These are phyloP conservation scores for Pangasianodon gigas DNA, from an alignment of 2,113 vertebrate genomes.

Conservation along the genomic window DNA sequence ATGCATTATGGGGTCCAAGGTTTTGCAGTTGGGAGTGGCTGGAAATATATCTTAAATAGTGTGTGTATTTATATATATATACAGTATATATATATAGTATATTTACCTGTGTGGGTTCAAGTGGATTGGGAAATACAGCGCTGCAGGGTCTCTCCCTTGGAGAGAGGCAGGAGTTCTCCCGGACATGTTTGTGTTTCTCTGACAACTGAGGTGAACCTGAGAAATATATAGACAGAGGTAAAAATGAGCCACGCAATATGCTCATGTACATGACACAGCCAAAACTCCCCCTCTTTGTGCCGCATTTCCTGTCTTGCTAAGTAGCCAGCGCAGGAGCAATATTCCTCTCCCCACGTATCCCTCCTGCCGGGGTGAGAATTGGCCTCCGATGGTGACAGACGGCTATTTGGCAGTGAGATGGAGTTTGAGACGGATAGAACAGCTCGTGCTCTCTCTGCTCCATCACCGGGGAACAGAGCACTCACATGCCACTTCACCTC, in stretches of 20 bases:
- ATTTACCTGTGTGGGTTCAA: constrained; percentile 82
- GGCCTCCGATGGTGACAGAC: constrained; percentile 44
- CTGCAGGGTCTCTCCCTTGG: constrained; percentile 94
- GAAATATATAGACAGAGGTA: constrained; percentile 37
- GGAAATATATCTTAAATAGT: too few relatives aligned
- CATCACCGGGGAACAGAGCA: constrained; percentile 8
- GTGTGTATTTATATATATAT: not conserved
- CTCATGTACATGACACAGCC: not conserved
- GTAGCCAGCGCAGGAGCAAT: constrained; percentile 25
- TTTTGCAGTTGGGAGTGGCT: not conserved
- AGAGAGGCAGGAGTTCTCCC: constrained; percentile 93
- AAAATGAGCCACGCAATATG: constrained; percentile 14
- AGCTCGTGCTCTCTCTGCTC: constrained; percentile 13
- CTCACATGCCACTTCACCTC: constrained; percentile 30
- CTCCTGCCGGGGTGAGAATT: constrained; percentile 46
- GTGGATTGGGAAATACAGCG: constrained; percentile 87
- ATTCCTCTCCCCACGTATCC: constrained; percentile 5
- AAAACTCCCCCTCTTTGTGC: constrained; percentile 4
- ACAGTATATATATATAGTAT: not conserved
- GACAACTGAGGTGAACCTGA: constrained; percentile 92
- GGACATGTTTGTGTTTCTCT: constrained; percentile 97
- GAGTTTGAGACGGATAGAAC: constrained; percentile 15
- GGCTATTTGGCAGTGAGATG: constrained; percentile 39
- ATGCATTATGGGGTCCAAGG: not conserved
- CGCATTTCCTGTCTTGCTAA: constrained; percentile 44